Evolutionary conservation across 30 jellyfish, hydroid and myxozoan species (phyloP).

Genomic region (Cassiopea andromeda): DNA sequence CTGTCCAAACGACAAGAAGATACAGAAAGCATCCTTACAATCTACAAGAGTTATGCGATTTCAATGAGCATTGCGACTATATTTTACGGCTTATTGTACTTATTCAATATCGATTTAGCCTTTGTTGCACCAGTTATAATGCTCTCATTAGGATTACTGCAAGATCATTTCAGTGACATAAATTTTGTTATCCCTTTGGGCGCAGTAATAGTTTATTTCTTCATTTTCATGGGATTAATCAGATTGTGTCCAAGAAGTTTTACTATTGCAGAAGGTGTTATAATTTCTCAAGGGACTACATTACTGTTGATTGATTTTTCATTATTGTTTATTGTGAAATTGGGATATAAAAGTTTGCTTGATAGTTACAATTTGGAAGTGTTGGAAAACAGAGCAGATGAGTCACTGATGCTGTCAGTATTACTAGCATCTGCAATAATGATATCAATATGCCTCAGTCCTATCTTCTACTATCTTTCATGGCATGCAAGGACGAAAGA

Average conservation of each 20-base stretch:
- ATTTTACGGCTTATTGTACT: slow-evolving; percentile 28
- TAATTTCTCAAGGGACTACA: slow-evolving; percentile 51
- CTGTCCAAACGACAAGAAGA: background rate
- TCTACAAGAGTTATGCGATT: slow-evolving; percentile 11
- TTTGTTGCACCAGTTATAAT: slow-evolving; percentile 52
- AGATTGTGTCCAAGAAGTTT: slow-evolving; percentile 64
- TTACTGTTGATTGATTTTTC: slow-evolving; percentile 29
- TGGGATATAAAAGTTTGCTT: slow-evolving; percentile 1
- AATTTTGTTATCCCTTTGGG: slow-evolving; percentile 33
- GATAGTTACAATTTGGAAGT: background rate
- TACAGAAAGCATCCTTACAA: background rate
- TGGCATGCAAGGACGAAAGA: slow-evolving; percentile 31
- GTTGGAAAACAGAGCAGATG: slow-evolving; percentile 16
- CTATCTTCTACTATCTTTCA: slow-evolving; percentile 64
- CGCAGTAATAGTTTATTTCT: slow-evolving; percentile 17
- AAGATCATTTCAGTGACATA: slow-evolving; percentile 48
- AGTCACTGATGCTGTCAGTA: slow-evolving; percentile 7
- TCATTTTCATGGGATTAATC: slow-evolving; percentile 8
- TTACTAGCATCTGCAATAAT: slow-evolving; percentile 35
- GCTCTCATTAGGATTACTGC: slow-evolving; percentile 54
- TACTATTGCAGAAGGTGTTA: slow-evolving; percentile 71
- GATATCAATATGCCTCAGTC: slow-evolving; percentile 52
- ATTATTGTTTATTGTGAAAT: slow-evolving; percentile 10
- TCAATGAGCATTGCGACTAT: slow-evolving; percentile 46
- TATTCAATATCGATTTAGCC: slow-evolving; percentile 32